Conservation (phyloP, 2,888 invertebrate genomes). For the Dasysyrphus tricinctus region DNA sequence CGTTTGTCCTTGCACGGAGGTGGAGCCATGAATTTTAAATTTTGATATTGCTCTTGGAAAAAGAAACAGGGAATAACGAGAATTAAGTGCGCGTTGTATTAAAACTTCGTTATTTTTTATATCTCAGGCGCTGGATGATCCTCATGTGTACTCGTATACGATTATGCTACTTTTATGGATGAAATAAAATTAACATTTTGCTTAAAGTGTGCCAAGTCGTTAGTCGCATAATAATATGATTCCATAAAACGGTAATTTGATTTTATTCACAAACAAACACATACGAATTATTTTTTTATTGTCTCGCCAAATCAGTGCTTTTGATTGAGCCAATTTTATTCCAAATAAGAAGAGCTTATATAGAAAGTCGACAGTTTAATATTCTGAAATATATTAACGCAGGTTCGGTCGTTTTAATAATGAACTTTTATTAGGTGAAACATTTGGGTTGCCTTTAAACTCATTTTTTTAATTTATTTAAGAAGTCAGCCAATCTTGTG, state of each 20-base stretch:
- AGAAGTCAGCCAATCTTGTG: no score
- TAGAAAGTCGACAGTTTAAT: no score
- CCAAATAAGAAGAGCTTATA: no score
- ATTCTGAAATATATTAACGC: no score
- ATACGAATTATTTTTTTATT: no score
- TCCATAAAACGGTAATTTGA: background rate
- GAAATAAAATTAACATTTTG: background rate
- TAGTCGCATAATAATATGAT: background rate
- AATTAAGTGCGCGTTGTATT: background rate
- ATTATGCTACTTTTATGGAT: background rate
- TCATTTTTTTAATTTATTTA: no score
- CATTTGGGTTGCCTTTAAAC: no score
- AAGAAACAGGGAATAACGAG: background rate
- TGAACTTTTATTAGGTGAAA: no score
- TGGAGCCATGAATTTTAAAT: slow-evolving; percentile 24
- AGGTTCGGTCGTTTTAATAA: no score
- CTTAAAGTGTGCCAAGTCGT: background rate
- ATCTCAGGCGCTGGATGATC: no score
- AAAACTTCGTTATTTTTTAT: slow-evolving; percentile 8
- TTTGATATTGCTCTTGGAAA: background rate
- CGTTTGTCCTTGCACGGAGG: background rate
- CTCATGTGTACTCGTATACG: background rate
- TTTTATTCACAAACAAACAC: background rate
- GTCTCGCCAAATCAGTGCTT: no score
- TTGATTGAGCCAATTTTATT: no score